Conservation (phyloP, 1,140 invertebrate genomes). For the Philaenus spumarius region DNA sequence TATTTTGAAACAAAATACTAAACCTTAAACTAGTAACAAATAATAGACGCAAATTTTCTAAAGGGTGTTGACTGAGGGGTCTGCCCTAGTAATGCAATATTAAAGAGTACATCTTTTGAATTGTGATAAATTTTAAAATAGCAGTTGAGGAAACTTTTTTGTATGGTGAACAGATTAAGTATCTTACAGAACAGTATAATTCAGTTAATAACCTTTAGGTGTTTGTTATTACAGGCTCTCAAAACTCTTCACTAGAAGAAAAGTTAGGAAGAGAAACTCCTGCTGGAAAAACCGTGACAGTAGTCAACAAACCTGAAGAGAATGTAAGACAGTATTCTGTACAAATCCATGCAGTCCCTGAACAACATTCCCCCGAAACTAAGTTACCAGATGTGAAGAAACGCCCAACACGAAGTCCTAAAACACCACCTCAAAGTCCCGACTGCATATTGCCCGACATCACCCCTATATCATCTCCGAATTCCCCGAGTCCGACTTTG, state of each 20-base stretch:
- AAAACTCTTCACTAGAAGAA: background rate
- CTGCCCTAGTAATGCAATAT: too few relatives aligned
- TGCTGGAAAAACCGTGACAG: conserved; percentile 10
- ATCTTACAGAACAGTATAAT: too few relatives aligned
- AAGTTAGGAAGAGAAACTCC: background rate
- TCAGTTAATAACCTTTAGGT: too few relatives aligned
- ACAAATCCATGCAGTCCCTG: conserved; percentile 28
- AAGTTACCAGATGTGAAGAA: conserved; percentile 2
- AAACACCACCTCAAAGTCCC: background rate
- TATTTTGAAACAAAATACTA: too few relatives aligned
- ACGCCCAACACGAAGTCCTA: background rate
- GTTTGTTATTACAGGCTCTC: too few relatives aligned
- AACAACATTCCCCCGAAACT: conserved; percentile 3
- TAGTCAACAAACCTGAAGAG: conserved; percentile 21
- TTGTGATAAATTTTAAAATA: too few relatives aligned
- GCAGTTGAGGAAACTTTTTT: too few relatives aligned
- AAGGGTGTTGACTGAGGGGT: too few relatives aligned
- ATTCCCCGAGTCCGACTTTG: background rate
- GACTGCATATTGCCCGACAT: conserved; percentile 5
- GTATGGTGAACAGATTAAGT: too few relatives aligned
- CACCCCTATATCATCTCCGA: conserved; percentile 7
- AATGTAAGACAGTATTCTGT: conserved; percentile 28
- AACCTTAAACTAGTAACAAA: too few relatives aligned
- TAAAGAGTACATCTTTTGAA: too few relatives aligned
- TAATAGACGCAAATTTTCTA: too few relatives aligned